Percentiles rank a stretch among this genome's conserved stretches.
phyloP scores from a whole-genome alignment of 2,797 vertebrate genomes.

The Oreortyx pictus region DNA sequence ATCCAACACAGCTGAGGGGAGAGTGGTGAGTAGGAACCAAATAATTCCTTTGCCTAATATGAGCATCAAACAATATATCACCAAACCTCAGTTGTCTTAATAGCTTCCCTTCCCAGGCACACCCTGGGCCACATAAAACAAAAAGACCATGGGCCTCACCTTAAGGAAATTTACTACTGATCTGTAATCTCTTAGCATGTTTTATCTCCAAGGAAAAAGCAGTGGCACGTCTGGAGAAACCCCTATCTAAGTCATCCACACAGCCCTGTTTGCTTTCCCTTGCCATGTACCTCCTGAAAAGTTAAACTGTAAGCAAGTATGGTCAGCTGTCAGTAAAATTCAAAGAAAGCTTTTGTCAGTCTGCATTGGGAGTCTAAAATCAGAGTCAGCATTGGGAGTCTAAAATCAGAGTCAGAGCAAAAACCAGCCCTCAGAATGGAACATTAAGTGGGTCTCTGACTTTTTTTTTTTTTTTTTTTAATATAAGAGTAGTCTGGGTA shows the following conservation, averaged over 20 bases:
- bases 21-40: neutral
- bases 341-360: neutral
- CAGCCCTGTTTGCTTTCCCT: slow-evolving; percentile 10
- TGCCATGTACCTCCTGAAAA: neutral
- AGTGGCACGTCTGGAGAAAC: neutral
- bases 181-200: slow-evolving; percentile 1
- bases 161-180: slow-evolving; percentile 41
- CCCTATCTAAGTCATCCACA: neutral
- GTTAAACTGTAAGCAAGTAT: slow-evolving; percentile 45
- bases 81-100: slow-evolving; percentile 21
- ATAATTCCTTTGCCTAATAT: neutral
- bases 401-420: neutral
- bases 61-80: neutral
- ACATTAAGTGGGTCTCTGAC: neutral
- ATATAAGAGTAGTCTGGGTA: neutral
- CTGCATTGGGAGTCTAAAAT: neutral
- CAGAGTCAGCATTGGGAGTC: neutral
- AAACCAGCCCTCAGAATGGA: neutral
- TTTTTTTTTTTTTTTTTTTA: neutral
- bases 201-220: slow-evolving; percentile 37
- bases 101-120: slow-evolving; percentile 53
- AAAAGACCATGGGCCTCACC: neutral
- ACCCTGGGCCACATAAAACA: slow-evolving; percentile 13
- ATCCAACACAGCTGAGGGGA: neutral
- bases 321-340: slow-evolving; percentile 3